These are phyloP conservation scores for Ectemnius continuus DNA, from an alignment of 2,888 invertebrate species.

Conservation along the genomic window DNA sequence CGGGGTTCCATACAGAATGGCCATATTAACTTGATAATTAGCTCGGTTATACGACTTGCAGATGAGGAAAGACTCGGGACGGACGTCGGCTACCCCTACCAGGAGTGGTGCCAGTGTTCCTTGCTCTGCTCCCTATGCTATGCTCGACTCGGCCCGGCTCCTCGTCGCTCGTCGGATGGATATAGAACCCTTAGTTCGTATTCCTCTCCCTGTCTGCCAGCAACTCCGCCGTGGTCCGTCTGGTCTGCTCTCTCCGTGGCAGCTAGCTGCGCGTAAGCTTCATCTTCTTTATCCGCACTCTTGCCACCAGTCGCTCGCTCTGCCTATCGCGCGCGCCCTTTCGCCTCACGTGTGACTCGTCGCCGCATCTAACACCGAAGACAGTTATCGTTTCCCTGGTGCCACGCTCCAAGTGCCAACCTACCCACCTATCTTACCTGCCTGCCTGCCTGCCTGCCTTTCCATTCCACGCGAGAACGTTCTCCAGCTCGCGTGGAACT, in stretches of 20 bases:
- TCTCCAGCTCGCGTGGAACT: too few relatives aligned
- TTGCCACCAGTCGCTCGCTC: slow-evolving; percentile 5
- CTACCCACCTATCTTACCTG: too few relatives aligned
- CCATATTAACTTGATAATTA: slow-evolving; percentile 95
- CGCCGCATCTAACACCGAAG: not conserved
- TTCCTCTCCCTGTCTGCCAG: slow-evolving; percentile 77
- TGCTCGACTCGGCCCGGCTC: slow-evolving; percentile 70
- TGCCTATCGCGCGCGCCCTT: slow-evolving; percentile 12
- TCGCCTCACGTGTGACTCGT: slow-evolving; percentile 12
- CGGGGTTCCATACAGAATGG: slow-evolving; percentile 82
- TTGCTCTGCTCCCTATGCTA: slow-evolving; percentile 76
- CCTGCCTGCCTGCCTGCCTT: not conserved
- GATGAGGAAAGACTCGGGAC: slow-evolving; percentile 83
- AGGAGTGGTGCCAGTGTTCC: slow-evolving; percentile 76
- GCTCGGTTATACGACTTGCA: slow-evolving; percentile 94
- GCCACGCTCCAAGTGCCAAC: not conserved
- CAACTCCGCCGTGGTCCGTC: slow-evolving; percentile 67
- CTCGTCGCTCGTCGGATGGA: slow-evolving; percentile 75
- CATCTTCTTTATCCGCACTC: slow-evolving; percentile 25
- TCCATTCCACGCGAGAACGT: too few relatives aligned
- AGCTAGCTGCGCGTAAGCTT: slow-evolving; percentile 28
- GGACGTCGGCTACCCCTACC: slow-evolving; percentile 78
- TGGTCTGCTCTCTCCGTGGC: slow-evolving; percentile 10
- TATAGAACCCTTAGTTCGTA: slow-evolving; percentile 77
- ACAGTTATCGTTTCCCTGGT: not conserved